phyloP scores from a whole-genome alignment of 2,888 invertebrate species.

The Ichneumoninae sp. region DNA sequence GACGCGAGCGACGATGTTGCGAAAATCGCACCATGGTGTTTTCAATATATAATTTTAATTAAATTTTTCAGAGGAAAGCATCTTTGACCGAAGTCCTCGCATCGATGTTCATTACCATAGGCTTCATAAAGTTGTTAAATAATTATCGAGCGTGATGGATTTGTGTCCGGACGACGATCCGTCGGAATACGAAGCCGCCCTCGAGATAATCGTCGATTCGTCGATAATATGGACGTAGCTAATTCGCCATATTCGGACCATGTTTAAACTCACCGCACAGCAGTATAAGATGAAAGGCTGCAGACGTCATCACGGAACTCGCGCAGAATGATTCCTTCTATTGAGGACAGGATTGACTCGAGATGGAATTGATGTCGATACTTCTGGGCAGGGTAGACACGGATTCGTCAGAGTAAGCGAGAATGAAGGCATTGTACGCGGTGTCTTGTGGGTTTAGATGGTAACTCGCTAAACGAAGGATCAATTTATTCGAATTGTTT shows the following conservation, averaged over 20 bases:
- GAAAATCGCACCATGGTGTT: neutral
- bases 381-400: slow-evolving; percentile 87
- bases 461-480: neutral
- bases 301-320: slow-evolving; percentile 90
- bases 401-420: slow-evolving; percentile 86
- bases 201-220: slow-evolving; percentile 89
- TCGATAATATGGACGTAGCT: slow-evolving; percentile 92
- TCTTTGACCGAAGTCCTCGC: slow-evolving; percentile 91
- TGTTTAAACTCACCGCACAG: slow-evolving; percentile 88
- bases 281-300: slow-evolving; percentile 88
- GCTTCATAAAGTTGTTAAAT: slow-evolving; percentile 87
- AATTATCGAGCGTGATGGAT: slow-evolving; percentile 86
- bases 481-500: too few species aligned
- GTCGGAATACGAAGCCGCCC: slow-evolving; percentile 86
- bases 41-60: neutral
- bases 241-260: slow-evolving; percentile 90
- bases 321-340: slow-evolving; percentile 95
- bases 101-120: slow-evolving; percentile 89
- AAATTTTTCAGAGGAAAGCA: slow-evolving; percentile 86
- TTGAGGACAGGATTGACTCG: slow-evolving; percentile 88
- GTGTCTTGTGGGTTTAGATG: slow-evolving; percentile 89
- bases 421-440: slow-evolving; percentile 91
- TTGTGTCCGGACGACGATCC: slow-evolving; percentile 86
- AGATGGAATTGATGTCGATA: slow-evolving; percentile 88
- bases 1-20: neutral